phyloP scores from a whole-genome alignment of 2,797 vertebrate species.

The Momotus momota region DNA sequence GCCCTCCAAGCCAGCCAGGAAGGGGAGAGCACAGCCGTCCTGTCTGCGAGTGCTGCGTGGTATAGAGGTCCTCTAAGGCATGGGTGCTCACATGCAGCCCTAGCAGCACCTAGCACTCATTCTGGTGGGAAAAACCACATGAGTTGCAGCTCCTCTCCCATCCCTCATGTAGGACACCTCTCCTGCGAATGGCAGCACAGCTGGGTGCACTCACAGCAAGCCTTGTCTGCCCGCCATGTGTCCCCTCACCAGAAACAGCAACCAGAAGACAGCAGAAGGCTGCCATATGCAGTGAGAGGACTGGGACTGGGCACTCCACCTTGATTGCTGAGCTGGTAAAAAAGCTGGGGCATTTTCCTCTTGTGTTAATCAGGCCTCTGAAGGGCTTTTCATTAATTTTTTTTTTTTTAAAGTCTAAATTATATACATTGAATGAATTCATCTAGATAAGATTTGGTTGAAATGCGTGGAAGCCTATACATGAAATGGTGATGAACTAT shows the following conservation, averaged over 20 bases:
- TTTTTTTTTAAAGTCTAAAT: neutral
- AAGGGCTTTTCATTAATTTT: neutral
- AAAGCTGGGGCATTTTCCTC: neutral
- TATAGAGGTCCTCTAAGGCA: neutral
- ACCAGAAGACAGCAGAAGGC: neutral
- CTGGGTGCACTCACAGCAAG: neutral
- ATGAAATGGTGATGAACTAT: neutral
- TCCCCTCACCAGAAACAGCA: neutral
- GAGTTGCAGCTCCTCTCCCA: neutral
- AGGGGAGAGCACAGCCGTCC: neutral
- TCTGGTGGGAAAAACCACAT: too few relatives aligned
- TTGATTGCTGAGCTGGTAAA: neutral
- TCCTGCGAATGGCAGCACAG: neutral
- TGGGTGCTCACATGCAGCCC: fast-evolving
- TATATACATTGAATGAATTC: neutral
- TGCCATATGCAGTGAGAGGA: neutral
- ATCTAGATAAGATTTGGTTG: neutral
- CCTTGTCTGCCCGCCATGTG: neutral
- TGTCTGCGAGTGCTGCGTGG: fast-evolving
- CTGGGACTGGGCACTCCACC: neutral
- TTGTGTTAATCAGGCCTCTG: neutral
- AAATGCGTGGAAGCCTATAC: neutral
- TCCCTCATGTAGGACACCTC: neutral
- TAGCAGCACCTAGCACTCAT: fast-evolving
- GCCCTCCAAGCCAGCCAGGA: neutral